Base-by-base conservation (phyloP, 1,140 invertebrate genomes). In the Cydia pomonella region DNA sequence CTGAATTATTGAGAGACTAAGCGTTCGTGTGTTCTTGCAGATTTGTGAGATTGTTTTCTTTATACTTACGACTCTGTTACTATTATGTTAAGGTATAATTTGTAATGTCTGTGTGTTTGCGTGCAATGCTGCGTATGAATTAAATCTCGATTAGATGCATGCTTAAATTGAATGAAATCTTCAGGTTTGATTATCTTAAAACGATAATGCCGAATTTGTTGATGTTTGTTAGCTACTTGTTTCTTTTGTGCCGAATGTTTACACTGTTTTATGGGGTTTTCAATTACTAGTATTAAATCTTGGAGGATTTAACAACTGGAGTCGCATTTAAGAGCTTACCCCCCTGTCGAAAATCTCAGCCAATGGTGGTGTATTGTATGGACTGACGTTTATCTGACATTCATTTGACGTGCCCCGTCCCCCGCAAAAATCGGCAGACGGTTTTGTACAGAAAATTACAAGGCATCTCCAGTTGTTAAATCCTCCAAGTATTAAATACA, bases 91-190 rank as follows among this genome's bases (percentile, higher is more conserved):
- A 33, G 29, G 64, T 69, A 6, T 69, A 10, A n/a, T n/a, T 69
- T 69, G 25, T 23, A 18, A 21, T 69, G n/a, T 9, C 16, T 18
- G 64, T 33, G 29, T 69, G 64, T 69, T 38, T 33, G 64, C 29
- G 64, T 69, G 64, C 64, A 9, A 41, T 9, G 27, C 13, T 66
- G 23, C 12, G 16, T 69, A 38, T 69, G 64, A 69, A 69, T 64
- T 27, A 69, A 38, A 69, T 69, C n/a, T 59, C 18, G 18, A 59
- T 59, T 59, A 59, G 13, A 59, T 21, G 53, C 53, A 59, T 59
- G 53, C 53, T 29, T 69, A 16, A 29, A 64, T 64, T n/a, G n/a
- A n/a, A n/a, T n/a, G 64, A 33, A 69, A 64, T 64, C 25, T 29
- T 64, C 9, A 23, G 18, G 12, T 16, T 25, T 33, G 10, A 69